A percentile compares a stretch with the other conserved stretches of the same genome.
These are phyloP conservation scores for Choloepus hoffmanni DNA, from an alignment of 2,113 vertebrate species.

Conservation along the genomic window DNA sequence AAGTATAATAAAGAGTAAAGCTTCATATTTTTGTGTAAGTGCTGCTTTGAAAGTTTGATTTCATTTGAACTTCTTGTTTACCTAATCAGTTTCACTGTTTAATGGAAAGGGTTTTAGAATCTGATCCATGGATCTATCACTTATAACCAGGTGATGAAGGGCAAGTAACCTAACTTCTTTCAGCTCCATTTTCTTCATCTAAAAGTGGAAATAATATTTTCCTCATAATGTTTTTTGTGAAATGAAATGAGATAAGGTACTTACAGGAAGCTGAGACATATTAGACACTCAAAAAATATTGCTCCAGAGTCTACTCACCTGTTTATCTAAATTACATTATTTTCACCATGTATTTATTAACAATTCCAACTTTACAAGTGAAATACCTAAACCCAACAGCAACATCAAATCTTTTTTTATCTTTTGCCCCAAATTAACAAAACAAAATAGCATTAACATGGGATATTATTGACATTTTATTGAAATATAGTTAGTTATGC, in stretches of 20 bases:
- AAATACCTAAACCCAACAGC: conserved; percentile 21
- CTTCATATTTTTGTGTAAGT: background rate
- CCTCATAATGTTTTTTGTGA: background rate
- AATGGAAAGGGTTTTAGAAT: background rate
- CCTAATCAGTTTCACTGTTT: background rate
- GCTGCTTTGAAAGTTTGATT: conserved; percentile 9
- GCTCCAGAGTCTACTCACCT: background rate
- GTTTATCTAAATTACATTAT: background rate
- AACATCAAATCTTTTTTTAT: conserved; percentile 36
- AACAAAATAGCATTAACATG: background rate
- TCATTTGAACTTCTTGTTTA: background rate
- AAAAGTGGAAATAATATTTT: conserved; percentile 37
- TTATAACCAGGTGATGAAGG: background rate
- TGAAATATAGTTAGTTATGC: conserved; percentile 36
- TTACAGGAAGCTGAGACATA: conserved; percentile 3
- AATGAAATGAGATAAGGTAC: conserved; percentile 22
- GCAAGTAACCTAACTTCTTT: background rate
- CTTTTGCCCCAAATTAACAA: background rate
- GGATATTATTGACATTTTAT: background rate
- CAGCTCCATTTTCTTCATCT: conserved; percentile 24
- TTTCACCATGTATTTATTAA: conserved; percentile 26
- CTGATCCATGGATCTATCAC: background rate
- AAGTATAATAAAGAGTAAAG: background rate
- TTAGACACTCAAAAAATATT: background rate
- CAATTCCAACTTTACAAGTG: background rate